Conservation (phyloP, 2,113 vertebrate species). For the Acinonyx jubatus region DNA sequence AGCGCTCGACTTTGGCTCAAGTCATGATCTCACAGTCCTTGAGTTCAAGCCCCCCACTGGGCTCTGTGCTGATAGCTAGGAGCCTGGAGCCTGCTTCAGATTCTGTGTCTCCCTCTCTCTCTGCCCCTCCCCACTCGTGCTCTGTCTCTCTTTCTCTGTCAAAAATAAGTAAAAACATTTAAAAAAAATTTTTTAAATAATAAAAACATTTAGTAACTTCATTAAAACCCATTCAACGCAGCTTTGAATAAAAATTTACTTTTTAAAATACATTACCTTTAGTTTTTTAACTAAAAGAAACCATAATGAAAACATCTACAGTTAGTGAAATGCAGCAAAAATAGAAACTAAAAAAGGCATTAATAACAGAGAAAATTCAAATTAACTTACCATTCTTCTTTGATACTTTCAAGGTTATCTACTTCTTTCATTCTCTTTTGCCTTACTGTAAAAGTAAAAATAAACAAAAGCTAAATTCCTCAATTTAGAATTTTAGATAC, state of each 20-base stretch:
- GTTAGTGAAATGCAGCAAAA: not conserved
- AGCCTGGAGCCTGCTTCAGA: too few species aligned
- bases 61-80: too few species aligned
- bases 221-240: not conserved
- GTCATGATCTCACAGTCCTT: too few species aligned
- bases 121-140: too few species aligned
- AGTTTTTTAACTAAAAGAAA: not conserved
- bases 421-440: constrained; percentile 85
- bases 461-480: constrained; percentile 30
- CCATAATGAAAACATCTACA: not conserved
- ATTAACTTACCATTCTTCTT: constrained; percentile 86
- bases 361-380: constrained; percentile 14
- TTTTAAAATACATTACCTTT: not conserved
- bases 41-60: too few species aligned
- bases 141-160: too few species aligned
- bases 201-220: not conserved
- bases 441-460: constrained; percentile 76
- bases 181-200: not conserved
- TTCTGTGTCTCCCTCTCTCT: too few species aligned
- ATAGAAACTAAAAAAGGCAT: constrained; percentile 3
- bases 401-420: constrained; percentile 84
- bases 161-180: too few species aligned
- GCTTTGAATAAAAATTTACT: not conserved
- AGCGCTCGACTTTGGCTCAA: too few species aligned
- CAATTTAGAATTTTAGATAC: constrained; percentile 4